Percentiles rank a stretch among this genome's conserved stretches.
Conservation (phyloP, 2,888 invertebrate genomes). For the Byasa hedistus region DNA sequence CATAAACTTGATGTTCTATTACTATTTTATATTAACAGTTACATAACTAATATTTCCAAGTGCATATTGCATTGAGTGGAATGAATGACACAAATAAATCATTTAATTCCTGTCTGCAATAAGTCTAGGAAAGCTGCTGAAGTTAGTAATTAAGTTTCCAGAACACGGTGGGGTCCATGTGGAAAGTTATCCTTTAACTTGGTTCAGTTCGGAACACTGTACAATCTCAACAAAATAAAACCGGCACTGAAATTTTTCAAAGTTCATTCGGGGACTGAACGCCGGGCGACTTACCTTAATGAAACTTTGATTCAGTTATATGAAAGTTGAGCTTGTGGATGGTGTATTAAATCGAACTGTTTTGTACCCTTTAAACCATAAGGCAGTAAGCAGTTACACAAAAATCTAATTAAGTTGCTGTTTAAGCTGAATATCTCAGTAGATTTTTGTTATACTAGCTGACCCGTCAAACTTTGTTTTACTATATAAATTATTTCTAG, state of each 20-base stretch:
- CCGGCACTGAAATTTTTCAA: slow-evolving; percentile 68
- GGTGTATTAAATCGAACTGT: background rate
- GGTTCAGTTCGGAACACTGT: slow-evolving; percentile 34
- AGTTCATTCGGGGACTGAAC: slow-evolving; percentile 47
- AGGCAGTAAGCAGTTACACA: background rate
- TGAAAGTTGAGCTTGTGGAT: slow-evolving; percentile 15
- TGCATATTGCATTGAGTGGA: no score
- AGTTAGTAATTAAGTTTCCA: slow-evolving; percentile 25
- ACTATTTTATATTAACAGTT: no score
- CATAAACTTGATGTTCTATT: no score
- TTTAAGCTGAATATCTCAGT: no score
- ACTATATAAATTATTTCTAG: no score
- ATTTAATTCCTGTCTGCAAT: background rate
- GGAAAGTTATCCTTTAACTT: slow-evolving; percentile 19
- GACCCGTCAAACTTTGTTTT: no score
- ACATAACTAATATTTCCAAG: no score
- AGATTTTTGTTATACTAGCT: no score
- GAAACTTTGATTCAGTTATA: slow-evolving; percentile 21
- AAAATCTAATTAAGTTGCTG: background rate
- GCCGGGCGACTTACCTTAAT: slow-evolving; percentile 22
- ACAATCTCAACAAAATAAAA: slow-evolving; percentile 71
- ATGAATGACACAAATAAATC: background rate
- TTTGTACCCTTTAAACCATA: background rate
- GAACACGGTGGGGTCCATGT: slow-evolving; percentile 15
- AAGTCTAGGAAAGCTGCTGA: background rate